These are phyloP conservation scores for Gastracanthus pulcherrimus DNA, from an alignment of 2,888 invertebrate species.

Conservation along the genomic window DNA sequence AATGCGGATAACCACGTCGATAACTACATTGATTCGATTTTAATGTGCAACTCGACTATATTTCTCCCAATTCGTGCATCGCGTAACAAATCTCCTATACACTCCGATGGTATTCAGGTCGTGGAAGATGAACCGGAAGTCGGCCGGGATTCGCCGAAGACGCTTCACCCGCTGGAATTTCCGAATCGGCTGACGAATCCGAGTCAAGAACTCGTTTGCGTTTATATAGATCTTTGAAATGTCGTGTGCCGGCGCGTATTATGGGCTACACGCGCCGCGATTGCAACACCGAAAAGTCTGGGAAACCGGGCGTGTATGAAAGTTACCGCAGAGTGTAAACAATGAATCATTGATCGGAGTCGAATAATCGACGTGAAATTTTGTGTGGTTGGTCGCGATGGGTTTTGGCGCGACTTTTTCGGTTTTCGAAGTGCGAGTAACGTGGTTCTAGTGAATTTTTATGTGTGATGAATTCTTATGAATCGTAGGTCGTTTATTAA, in stretches of 20 bases:
- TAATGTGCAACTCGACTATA: not conserved
- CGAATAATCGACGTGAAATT: not conserved
- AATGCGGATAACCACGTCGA: too few relatives aligned
- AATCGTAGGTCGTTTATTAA: too few relatives aligned
- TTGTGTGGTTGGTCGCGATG: too few relatives aligned
- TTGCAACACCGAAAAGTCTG: not conserved
- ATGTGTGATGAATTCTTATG: too few relatives aligned
- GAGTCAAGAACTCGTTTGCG: constrained; percentile 22
- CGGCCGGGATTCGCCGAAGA: not conserved
- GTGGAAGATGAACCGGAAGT: not conserved
- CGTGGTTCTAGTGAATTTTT: too few relatives aligned
- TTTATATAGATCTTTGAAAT: constrained; percentile 24
- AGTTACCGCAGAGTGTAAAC: constrained; percentile 1
- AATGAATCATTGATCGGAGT: constrained; percentile 31
- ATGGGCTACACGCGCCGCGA: not conserved
- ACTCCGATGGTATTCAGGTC: constrained; percentile 23
- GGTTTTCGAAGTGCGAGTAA: too few relatives aligned
- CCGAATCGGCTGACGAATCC: constrained; percentile 15
- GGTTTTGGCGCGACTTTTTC: too few relatives aligned
- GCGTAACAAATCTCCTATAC: not conserved
- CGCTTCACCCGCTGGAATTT: not conserved
- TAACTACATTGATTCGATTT: too few relatives aligned
- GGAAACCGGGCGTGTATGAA: not conserved
- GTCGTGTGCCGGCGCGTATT: not conserved
- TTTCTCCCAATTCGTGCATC: not conserved